Evolutionary conservation across 2,888 invertebrate genomes (phyloP), one percentile per base, ranked within the genome.

Genomic region (Perizoma affinitatum): DNA sequence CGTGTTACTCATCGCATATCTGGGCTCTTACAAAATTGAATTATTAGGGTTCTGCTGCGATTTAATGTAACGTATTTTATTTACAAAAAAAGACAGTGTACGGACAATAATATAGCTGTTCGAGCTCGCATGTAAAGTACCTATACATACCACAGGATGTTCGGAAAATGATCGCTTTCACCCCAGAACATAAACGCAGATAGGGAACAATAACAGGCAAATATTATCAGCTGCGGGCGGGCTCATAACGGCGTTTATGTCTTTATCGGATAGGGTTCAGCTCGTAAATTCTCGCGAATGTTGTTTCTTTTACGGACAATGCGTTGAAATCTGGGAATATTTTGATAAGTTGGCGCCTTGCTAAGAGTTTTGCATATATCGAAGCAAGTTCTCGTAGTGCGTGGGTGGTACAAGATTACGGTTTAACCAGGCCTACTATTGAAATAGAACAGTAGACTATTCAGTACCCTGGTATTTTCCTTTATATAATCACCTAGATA

Each of bases 171-270:
- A 53, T 62, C 53, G 45, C 54, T 59, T 65, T 69, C 63, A 63
- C 63, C 66, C 65, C 63, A 56, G 62, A 61, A 62, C 74, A 68
- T 76, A 76, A 76, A 77, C 71, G 66, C 70, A 70, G 73, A 76
- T 79, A 76, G 74, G 75, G 78, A 80, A 81, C 78, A 79, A 82
- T 80, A 81, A 78, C 76, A 75, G 72, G 71, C 72, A 72, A 76
- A 78, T 80, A 79, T 78, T 80, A 82, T 82, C 79, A 79, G 80
- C 76, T 69, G 73, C 63, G 76, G 76, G 70, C 63, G 73, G 52
- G 74, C 79, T 80, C 82, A 82, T 79, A 79, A 79, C 78, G 72
- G 67, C 73, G 74, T 80, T 83, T 78, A 82, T 80, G 78, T 75
- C 80, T 80, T 79, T 79, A 83, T 82, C 81, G 74, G 72, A 67